These are phyloP conservation scores for Trichonephila inaurata DNA, from an alignment of 1,140 invertebrate genomes.

Conservation along the genomic window DNA sequence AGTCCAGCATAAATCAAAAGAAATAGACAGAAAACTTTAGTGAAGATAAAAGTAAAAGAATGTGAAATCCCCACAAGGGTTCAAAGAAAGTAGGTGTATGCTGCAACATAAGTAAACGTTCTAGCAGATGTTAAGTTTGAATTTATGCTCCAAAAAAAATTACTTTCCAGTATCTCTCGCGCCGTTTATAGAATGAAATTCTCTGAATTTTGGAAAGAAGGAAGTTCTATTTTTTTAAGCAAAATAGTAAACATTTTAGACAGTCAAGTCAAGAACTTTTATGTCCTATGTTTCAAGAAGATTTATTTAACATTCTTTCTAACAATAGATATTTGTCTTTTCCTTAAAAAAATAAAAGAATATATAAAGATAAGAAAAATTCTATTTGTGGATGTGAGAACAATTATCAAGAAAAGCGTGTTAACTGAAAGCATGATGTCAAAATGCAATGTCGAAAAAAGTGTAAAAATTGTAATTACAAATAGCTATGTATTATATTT, in stretches of 20 bases:
- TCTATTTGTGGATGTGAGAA: not conserved
- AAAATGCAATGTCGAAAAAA: too few species aligned
- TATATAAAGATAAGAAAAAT: not conserved
- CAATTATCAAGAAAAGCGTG: not conserved
- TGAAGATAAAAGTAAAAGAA: conserved; percentile 45
- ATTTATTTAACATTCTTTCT: not conserved
- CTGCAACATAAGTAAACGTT: conserved; percentile 38
- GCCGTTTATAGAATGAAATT: conserved; percentile 55
- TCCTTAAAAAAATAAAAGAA: too few species aligned
- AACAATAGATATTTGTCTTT: not conserved
- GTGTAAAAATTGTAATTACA: too few species aligned
- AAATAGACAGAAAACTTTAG: conserved; percentile 56
- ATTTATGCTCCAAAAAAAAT: conserved; percentile 59
- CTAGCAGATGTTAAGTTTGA: conserved; percentile 51
- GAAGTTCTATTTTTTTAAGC: conserved; percentile 2
- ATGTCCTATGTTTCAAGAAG: not conserved
- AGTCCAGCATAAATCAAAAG: conserved; percentile 50
- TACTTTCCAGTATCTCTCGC: conserved; percentile 42
- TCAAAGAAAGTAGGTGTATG: conserved; percentile 9
- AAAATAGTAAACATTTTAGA: conserved; percentile 47
- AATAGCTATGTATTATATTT: too few species aligned
- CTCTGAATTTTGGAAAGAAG: not conserved
- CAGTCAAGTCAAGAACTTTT: conserved; percentile 35
- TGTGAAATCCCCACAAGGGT: conserved; percentile 15
- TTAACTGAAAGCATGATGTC: too few species aligned